Evolutionary conservation across 2,113 vertebrate genomes (phyloP).

Genomic region (Callipepla squamata): DNA sequence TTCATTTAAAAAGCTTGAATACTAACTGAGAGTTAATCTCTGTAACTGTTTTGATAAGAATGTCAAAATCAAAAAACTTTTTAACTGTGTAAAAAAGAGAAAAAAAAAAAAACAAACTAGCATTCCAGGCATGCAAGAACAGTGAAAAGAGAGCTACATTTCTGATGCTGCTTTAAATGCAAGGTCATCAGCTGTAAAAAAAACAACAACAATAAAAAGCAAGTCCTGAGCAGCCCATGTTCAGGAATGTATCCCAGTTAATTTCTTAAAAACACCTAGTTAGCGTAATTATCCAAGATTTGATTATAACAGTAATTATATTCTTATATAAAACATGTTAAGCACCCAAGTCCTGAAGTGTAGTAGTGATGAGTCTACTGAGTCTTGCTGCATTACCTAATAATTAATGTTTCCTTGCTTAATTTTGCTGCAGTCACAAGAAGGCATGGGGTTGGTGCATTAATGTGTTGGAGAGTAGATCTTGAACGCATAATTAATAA

Average conservation of each 20-base stretch:
- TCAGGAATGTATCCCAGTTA: background rate
- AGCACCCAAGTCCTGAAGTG: background rate
- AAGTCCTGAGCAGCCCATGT: background rate
- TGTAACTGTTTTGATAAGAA: background rate
- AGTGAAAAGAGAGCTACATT: background rate
- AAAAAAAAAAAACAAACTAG: background rate
- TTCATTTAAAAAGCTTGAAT: background rate
- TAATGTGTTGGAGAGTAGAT: background rate
- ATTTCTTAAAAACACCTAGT: background rate
- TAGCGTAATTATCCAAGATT: background rate
- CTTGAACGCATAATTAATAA: background rate
- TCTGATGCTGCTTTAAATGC: background rate
- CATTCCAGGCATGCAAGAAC: background rate
- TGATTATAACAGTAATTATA: no score
- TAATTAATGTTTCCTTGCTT: background rate
- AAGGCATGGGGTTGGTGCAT: background rate
- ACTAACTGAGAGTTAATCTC: background rate
- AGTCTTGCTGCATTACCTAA: background rate
- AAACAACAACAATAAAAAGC: background rate
- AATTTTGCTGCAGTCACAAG: background rate
- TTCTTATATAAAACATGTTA: background rate
- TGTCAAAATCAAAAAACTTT: background rate
- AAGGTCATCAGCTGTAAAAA: conserved; percentile 3
- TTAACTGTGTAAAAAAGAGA: background rate
- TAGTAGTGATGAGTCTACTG: background rate